Conservation (phyloP, 2,888 invertebrate species). For the Caenorhabditis becei region DNA sequence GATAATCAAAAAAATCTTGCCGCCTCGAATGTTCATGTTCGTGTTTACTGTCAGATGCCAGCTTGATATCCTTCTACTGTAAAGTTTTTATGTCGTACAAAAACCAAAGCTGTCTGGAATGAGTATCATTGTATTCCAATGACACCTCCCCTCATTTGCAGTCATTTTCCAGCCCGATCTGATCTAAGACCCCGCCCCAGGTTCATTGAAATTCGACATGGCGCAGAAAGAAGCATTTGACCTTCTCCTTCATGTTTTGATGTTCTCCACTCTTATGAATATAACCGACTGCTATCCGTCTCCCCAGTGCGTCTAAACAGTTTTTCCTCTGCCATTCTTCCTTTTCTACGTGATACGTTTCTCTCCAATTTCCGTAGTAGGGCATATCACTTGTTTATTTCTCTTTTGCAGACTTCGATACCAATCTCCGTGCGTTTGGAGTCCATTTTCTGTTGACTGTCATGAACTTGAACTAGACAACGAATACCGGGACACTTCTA, state of each 20-base stretch:
- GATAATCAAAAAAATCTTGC: slow-evolving; percentile 8
- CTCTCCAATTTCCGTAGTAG: slow-evolving; percentile 16
- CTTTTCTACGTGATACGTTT: slow-evolving; percentile 4
- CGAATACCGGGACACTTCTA: neutral
- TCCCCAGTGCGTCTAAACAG: slow-evolving; percentile 20
- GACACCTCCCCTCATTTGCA: slow-evolving; percentile 13
- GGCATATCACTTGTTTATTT: slow-evolving; percentile 27
- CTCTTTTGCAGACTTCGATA: slow-evolving; percentile 32
- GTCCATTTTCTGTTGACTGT: neutral
- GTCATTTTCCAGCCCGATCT: slow-evolving; percentile 23
- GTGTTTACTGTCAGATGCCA: slow-evolving; percentile 43
- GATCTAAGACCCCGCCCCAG: slow-evolving; percentile 29
- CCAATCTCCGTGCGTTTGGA: neutral
- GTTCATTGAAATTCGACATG: slow-evolving; percentile 31
- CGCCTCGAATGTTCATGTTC: slow-evolving; percentile 29
- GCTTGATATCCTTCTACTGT: slow-evolving; percentile 48
- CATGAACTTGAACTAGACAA: slow-evolving; percentile 5
- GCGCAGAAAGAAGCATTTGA: slow-evolving; percentile 3
- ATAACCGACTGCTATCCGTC: slow-evolving; percentile 1
- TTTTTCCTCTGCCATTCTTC: slow-evolving; percentile 36
- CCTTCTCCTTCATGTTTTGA: slow-evolving; percentile 24
- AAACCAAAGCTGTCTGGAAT: slow-evolving; percentile 45
- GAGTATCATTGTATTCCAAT: slow-evolving; percentile 13
- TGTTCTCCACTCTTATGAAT: slow-evolving; percentile 17
- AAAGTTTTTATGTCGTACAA: slow-evolving; percentile 50